phyloP scores from a whole-genome alignment of 1,140 invertebrate genomes.

The Hormaphis cornu region DNA sequence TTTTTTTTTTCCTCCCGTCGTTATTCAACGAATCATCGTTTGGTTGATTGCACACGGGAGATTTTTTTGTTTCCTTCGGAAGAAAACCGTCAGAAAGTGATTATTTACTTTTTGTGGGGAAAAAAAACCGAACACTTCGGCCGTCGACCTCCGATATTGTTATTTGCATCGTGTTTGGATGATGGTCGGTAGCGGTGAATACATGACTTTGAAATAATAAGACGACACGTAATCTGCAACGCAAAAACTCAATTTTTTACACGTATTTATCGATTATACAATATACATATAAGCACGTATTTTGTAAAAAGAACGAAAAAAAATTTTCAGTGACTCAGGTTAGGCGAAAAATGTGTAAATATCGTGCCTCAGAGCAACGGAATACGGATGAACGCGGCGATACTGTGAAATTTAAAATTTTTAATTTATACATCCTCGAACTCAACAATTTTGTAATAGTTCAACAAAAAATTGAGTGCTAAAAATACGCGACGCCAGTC shows the following conservation, averaged over 20 bases:
- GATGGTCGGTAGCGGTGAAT: background rate
- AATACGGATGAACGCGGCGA: no score
- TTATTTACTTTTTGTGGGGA: slow-evolving; percentile 1
- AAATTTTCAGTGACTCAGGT: no score
- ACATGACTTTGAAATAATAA: background rate
- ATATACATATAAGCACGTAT: background rate
- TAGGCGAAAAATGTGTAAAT: no score
- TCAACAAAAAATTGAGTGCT: no score
- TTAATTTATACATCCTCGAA: no score
- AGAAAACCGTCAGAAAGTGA: slow-evolving; percentile 2
- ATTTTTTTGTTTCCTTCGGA: background rate
- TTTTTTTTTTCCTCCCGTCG: background rate
- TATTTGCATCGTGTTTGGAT: background rate
- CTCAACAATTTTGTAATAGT: no score
- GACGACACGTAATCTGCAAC: background rate
- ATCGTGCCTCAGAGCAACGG: no score
- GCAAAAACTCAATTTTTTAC: background rate
- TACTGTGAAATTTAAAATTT: no score
- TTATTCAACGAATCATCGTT: background rate
- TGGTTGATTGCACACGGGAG: background rate
- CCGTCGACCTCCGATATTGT: slow-evolving; percentile 1
- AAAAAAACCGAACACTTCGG: background rate
- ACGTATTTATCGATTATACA: background rate
- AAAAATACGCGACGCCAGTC: no score
- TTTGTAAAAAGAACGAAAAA: no score